Evolutionary conservation across 2,797 vertebrate genomes (phyloP), one percentile per base, ranked within the genome.

Genomic region (Ispidina lecontei): DNA sequence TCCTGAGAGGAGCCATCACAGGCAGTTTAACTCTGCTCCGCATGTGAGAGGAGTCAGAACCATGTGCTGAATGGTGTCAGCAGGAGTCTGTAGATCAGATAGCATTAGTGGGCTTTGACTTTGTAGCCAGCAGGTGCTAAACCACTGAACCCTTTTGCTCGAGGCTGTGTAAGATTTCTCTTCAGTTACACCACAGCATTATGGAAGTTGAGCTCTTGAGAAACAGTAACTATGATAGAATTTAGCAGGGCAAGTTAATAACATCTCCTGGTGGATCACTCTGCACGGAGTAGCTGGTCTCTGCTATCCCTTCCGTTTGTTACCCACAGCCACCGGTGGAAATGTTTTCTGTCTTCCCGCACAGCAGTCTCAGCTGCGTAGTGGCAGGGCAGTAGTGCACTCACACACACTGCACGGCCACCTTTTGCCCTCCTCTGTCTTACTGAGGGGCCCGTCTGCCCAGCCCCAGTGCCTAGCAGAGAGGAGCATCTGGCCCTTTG

Each of bases 401-500:
- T 22, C 26, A 44, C 44, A 69, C 44, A 69, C 44, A 23, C 46
- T 80, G 25, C 79, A 56, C 0, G 0, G 86, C 84, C 93, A 94
- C 93, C 90, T 94, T 94, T 96, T 96, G 93, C 88, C 93, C 93
- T 87, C 14, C 51, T 71, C 84, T 82, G 77, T 82, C 84, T 87
- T 90, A 74, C 78, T 43, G 84, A 96, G 96, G 88, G 94, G 94
- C 90, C 96, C 39, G 76, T 91, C 91, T 93, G 94, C 86, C 77
- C 64, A 82, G 88, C 86, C 94, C 71, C 75, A 92, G 75, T 65
- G 14, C 44, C 83, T 64, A 91, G 91, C 54, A 29, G 77, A 94
- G 91, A 75, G 77, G 94, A 96, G 94, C 96, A 96, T 96, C 93
- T 96, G 96, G 91, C 93, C 91, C 78, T 95, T 96, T 95, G 93